Percentiles rank a stretch among this genome's conserved stretches.
These are phyloP conservation scores for Tyrannus savana DNA, from an alignment of 2,113 vertebrate species.

Conservation along the genomic window DNA sequence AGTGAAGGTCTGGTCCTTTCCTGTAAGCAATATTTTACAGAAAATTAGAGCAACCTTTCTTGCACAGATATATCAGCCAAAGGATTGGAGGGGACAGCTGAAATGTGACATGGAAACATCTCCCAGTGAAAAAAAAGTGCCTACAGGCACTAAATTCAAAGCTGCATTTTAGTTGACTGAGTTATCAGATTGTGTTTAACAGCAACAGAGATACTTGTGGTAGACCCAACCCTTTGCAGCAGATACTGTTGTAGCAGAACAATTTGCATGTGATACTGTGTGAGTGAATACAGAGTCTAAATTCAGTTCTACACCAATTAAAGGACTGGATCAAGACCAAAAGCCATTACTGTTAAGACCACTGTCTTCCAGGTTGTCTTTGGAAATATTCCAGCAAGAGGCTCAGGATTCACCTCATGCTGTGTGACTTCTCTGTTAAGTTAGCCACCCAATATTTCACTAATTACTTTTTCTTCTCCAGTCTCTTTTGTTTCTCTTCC, in stretches of 20 bases:
- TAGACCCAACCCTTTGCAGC: not conserved
- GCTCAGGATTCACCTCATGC: not conserved
- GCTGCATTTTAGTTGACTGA: not conserved
- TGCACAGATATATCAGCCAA: not conserved
- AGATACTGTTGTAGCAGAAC: not conserved
- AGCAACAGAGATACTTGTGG: not conserved
- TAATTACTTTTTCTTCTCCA: not conserved
- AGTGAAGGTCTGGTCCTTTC: not conserved
- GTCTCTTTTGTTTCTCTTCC: not conserved
- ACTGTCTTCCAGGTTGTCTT: not conserved
- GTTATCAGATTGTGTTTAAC: not conserved
- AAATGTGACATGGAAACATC: not conserved
- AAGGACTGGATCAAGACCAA: not conserved
- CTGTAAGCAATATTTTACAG: not conserved
- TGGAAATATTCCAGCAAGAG: not conserved
- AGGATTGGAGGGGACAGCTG: not conserved
- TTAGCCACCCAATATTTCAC: not conserved
- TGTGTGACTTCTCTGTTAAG: not conserved
- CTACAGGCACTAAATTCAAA: not conserved
- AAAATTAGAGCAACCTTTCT: not conserved
- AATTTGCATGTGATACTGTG: not conserved
- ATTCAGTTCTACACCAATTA: not conserved
- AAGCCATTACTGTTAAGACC: not conserved
- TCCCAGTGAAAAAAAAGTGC: not conserved
- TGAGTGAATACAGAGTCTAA: not conserved